phyloP scores from a whole-genome alignment of 1,140 invertebrate species.

The Drosophila melanica region DNA sequence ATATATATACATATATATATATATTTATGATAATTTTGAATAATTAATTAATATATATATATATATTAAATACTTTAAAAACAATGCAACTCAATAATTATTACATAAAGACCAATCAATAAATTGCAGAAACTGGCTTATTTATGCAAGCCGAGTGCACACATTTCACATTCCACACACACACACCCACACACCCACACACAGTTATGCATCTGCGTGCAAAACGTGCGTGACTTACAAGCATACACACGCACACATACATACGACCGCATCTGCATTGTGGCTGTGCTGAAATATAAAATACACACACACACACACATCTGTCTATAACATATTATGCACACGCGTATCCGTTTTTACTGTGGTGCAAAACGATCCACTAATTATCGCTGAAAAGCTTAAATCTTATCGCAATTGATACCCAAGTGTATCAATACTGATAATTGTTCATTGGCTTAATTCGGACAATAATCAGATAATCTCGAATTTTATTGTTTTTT shows the following conservation, averaged over 20 bases:
- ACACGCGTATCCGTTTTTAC: constrained; percentile 17
- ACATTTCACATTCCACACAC: constrained; percentile 16
- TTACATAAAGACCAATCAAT: constrained; percentile 22
- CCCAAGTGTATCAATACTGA: neutral
- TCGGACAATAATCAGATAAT: too few relatives aligned
- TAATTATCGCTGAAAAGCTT: constrained; percentile 20
- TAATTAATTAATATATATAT: too few relatives aligned
- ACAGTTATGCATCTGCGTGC: neutral
- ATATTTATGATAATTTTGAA: too few relatives aligned
- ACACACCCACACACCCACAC: neutral
- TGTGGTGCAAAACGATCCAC: constrained; percentile 12
- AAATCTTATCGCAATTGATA: constrained; percentile 2
- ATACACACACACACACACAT: neutral
- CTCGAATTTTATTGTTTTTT: too few relatives aligned
- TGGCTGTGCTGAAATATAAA: constrained; percentile 6
- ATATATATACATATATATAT: too few relatives aligned
- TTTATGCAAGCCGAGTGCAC: constrained; percentile 16
- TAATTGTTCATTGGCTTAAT: neutral
- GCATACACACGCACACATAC: neutral
- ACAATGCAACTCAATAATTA: constrained; percentile 7
- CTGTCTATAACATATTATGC: neutral
- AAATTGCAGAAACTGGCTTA: constrained; percentile 11
- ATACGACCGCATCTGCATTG: too few relatives aligned
- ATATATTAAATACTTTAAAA: neutral
- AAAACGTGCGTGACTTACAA: constrained; percentile 11